Evolutionary conservation across 1,140 invertebrate genomes (phyloP), one percentile per base, ranked within the genome.

Genomic region (Zaprionus camerounensis): DNA sequence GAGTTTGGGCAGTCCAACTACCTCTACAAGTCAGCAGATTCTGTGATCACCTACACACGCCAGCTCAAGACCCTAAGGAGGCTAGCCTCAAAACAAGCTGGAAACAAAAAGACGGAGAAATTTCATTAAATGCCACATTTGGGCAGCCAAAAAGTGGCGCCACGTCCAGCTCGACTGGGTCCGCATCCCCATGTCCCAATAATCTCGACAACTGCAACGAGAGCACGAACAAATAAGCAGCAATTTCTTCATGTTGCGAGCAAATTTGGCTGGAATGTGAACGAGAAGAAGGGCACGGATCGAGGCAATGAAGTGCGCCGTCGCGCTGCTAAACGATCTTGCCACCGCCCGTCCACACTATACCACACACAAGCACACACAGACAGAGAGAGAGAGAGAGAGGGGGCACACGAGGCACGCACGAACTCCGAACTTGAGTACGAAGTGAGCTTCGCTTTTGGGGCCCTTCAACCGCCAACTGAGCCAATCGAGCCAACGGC

Each of bases 41-140:
- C 17, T 15, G 13, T 22, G 34, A 26, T 76, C 67, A 44, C 76
- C 76, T 65, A 71, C 73, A 68, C 24, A 11, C 7, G 28, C 7
- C 15, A 7, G 12, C 44, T n/a, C 17, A 56, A 53, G 56, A 81
- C 72, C 85, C 85, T 61, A 74, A 85, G 79, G 85, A n/a, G 72
- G 63, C 55, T n/a, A 58, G 51, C 41, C 63, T 44, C 12, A 28
- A 17, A 63, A 58, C 26, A 31, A 66, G 55, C 67, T 46, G 57
- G 71, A 49, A 76, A 41, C 38, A 65, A 69, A 59, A 69, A 34
- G 34, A 34, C 34, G 75, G 66, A 62, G 66, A 71, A 88, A 75
- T 90, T 90, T 90, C 81, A 90, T 90, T 90, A 90, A 90, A 90
- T 70, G 69, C 84, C 81, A 83, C 81, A 85, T 88, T 88, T 88